These are phyloP conservation scores for Pristis pectinata DNA, from an alignment of 2,797 vertebrate species.

Conservation along the genomic window DNA sequence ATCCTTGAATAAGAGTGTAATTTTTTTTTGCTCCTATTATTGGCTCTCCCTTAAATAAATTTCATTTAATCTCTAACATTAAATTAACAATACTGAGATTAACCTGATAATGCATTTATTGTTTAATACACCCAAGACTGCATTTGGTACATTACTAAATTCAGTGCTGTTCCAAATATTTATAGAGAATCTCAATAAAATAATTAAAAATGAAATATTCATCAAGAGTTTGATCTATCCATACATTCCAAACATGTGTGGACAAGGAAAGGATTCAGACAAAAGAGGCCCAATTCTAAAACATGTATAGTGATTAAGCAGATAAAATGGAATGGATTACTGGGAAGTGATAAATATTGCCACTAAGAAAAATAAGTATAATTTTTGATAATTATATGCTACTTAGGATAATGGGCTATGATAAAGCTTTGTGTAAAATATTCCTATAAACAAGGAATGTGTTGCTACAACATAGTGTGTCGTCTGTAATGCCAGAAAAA, in stretches of 20 bases:
- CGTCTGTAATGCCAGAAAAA: neutral
- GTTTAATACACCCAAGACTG: neutral
- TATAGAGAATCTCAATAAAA: neutral
- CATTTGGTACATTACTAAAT: neutral
- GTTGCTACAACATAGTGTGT: neutral
- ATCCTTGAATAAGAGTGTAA: neutral
- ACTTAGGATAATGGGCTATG: neutral
- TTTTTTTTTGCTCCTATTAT: neutral
- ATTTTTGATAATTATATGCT: neutral
- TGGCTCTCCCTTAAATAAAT: neutral
- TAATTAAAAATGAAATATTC: neutral
- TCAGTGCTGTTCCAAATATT: neutral
- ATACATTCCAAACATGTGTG: neutral
- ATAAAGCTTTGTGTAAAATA: neutral
- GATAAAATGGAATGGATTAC: neutral
- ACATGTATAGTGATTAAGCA: neutral
- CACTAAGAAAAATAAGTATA: neutral
- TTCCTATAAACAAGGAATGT: neutral
- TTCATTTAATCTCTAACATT: neutral
- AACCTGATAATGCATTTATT: neutral
- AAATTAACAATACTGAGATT: neutral
- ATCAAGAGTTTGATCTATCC: neutral
- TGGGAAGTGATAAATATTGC: neutral
- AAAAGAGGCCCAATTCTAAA: neutral
- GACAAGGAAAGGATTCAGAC: neutral